Evolutionary conservation across 2,888 invertebrate genomes (phyloP), one percentile per base, ranked within the genome.

Genomic region (Hipparchia sbordonii): DNA sequence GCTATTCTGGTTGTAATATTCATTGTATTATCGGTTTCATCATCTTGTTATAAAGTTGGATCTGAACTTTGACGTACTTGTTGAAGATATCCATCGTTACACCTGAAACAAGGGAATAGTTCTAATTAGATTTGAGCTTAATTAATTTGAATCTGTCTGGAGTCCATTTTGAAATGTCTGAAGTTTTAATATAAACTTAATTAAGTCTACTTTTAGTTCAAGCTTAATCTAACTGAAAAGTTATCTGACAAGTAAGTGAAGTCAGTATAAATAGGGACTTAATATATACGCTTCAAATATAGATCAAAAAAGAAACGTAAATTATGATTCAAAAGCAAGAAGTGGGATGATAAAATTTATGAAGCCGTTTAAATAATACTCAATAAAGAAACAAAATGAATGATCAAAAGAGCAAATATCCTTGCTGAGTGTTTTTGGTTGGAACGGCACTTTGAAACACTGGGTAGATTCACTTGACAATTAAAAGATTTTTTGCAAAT

Each of bases 51-150:
- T 68, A 39, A 68, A 52, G 23, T 65, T 67, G 67, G 33, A 52
- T 54, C 46, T 56, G 61, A 23, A 60, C 46, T 66, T 60, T 33
- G 10, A 48, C 45, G 46, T 46, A 57, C n/a, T 63, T 65, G 57
- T 56, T 71, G n/a, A 45, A 66, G 10, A 33, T 72, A 66, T 60
- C 72, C 72, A 67, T 84, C 73, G 72, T 73, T 66, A 70, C 77
- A 86, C 84, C 91, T 91, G 89, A 45, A 89, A 90, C 88, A 89
- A 76, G 87, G 73, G 69, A 76, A 80, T 75, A 73, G 73, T 70
- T 70, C 46, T 70, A 67, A 71, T 68, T 66, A 70, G 59, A 65
- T 70, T 68, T 8, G 59, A 62, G 52, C 71, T 70, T 69, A 71
- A 76, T 72, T 71, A 74, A 69, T 60, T 70, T 67, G 23, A 69